These are phyloP conservation scores for Diabrotica undecimpunctata DNA, from an alignment of 1,140 invertebrate species.

Conservation along the genomic window DNA sequence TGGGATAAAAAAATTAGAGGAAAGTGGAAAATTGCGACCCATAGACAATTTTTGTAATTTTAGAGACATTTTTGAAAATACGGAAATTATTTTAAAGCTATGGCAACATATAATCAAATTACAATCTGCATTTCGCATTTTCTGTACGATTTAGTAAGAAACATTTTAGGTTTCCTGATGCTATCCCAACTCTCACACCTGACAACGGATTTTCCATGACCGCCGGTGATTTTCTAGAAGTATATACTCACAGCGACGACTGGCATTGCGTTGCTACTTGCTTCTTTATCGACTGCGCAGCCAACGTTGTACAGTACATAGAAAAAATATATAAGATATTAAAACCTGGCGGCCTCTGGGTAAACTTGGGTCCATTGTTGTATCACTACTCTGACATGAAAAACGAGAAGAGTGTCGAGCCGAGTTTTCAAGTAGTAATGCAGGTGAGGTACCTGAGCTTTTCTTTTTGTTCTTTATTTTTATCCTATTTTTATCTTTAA, in stretches of 20 bases:
- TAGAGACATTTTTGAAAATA: too few relatives aligned
- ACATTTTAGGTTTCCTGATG: slow-evolving; percentile 79
- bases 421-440: slow-evolving; percentile 80
- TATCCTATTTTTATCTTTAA: too few relatives aligned
- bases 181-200: slow-evolving; percentile 69
- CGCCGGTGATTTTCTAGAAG: slow-evolving; percentile 89
- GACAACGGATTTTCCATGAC: slow-evolving; percentile 87
- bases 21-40: too few relatives aligned
- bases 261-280: slow-evolving; percentile 95
- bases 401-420: slow-evolving; percentile 90
- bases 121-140: not conserved
- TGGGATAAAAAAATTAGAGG: too few relatives aligned
- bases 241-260: slow-evolving; percentile 56
- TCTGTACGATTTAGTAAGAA: too few relatives aligned
- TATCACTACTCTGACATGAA: slow-evolving; percentile 88
- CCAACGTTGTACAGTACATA: slow-evolving; percentile 92
- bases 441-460: not conserved
- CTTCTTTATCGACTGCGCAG: slow-evolving; percentile 98
- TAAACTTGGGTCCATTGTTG: slow-evolving; percentile 88
- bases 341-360: slow-evolving; percentile 82
- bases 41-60: too few relatives aligned
- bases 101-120: not conserved
- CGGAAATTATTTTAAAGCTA: too few relatives aligned
- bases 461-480: too few relatives aligned
- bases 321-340: slow-evolving; percentile 92